phyloP scores from a whole-genome alignment of 2,797 vertebrate genomes.

The Phalloptychus januarius region DNA sequence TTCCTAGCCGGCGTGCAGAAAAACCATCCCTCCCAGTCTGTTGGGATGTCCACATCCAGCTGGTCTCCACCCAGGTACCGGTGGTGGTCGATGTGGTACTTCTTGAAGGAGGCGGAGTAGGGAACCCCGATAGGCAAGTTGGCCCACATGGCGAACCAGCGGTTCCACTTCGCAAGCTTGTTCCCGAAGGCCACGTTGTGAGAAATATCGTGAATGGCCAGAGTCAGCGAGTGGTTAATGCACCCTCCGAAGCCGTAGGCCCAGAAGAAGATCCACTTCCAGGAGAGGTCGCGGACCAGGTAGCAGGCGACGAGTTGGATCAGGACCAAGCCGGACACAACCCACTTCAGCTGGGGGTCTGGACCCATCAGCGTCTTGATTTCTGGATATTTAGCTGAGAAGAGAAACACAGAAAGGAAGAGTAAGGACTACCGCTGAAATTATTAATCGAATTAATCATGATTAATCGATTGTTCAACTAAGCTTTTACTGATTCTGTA shows the following conservation, averaged over 20 bases:
- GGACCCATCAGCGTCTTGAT: slow-evolving; percentile 95
- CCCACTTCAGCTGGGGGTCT: slow-evolving; percentile 94
- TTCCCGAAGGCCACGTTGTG: slow-evolving; percentile 97
- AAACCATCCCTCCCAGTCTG: slow-evolving; percentile 93
- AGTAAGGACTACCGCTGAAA: neutral
- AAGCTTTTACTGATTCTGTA: too few species aligned
- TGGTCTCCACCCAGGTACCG: slow-evolving; percentile 92
- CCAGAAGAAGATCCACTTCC: slow-evolving; percentile 98
- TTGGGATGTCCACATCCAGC: slow-evolving; percentile 94
- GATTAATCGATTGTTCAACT: too few species aligned
- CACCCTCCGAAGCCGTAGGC: slow-evolving; percentile 94
- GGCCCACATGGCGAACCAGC: slow-evolving; percentile 96
- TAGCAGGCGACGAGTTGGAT: slow-evolving; percentile 90
- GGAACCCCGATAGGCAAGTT: slow-evolving; percentile 94
- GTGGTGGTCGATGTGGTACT: slow-evolving; percentile 98
- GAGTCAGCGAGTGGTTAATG: slow-evolving; percentile 93
- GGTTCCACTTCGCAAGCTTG: slow-evolving; percentile 86
- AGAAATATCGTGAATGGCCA: slow-evolving; percentile 98
- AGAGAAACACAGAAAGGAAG: slow-evolving; percentile 24
- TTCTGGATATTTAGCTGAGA: slow-evolving; percentile 92
- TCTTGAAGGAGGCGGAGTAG: slow-evolving; percentile 96
- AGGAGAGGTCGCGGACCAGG: slow-evolving; percentile 85
- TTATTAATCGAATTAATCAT: too few species aligned
- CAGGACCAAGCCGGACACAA: slow-evolving; percentile 90
- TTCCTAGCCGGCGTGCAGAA: slow-evolving; percentile 92